Conservation (phyloP, 2,888 invertebrate species). For the Nezara viridula region DNA sequence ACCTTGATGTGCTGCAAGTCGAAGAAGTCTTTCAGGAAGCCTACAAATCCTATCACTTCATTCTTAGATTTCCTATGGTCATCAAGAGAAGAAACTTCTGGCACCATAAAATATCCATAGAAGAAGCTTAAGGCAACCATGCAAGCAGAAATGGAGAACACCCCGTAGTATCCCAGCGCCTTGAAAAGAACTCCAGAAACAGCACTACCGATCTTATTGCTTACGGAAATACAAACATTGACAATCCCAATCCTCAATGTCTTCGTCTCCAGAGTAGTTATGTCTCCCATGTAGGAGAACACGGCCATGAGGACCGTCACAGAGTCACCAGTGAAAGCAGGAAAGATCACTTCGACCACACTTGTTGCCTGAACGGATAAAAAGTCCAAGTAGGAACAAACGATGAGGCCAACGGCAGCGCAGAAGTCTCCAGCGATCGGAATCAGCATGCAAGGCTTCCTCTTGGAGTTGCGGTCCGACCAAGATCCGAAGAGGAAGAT, state of each 20-base stretch:
- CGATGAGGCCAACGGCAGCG: slow-evolving; percentile 81
- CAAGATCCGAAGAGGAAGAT: slow-evolving; percentile 85
- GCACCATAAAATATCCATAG: slow-evolving; percentile 80
- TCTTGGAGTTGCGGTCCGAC: slow-evolving; percentile 74
- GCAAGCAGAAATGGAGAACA: slow-evolving; percentile 82
- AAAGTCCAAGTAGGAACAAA: slow-evolving; percentile 85
- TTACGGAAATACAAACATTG: slow-evolving; percentile 89
- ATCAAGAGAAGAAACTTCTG: slow-evolving; percentile 71
- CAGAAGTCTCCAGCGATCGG: slow-evolving; percentile 86
- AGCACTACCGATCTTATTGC: slow-evolving; percentile 89
- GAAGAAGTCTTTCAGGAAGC: slow-evolving; percentile 77
- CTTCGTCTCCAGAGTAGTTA: slow-evolving; percentile 85
- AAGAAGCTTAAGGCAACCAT: slow-evolving; percentile 82
- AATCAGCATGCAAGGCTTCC: slow-evolving; percentile 86
- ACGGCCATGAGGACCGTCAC: slow-evolving; percentile 92
- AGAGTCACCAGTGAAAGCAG: slow-evolving; percentile 87
- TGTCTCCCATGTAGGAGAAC: slow-evolving; percentile 90
- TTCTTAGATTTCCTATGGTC: neutral
- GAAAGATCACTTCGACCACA: slow-evolving; percentile 84
- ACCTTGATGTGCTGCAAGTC: slow-evolving; percentile 82
- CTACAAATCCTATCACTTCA: slow-evolving; percentile 66
- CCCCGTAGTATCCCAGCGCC: slow-evolving; percentile 77
- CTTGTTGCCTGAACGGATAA: slow-evolving; percentile 84
- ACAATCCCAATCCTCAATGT: slow-evolving; percentile 89
- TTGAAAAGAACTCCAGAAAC: slow-evolving; percentile 81